Evolutionary conservation across 2,113 vertebrate species (phyloP), one percentile per base, ranked within the genome.

Genomic region (Rhabdornis inornatus): DNA sequence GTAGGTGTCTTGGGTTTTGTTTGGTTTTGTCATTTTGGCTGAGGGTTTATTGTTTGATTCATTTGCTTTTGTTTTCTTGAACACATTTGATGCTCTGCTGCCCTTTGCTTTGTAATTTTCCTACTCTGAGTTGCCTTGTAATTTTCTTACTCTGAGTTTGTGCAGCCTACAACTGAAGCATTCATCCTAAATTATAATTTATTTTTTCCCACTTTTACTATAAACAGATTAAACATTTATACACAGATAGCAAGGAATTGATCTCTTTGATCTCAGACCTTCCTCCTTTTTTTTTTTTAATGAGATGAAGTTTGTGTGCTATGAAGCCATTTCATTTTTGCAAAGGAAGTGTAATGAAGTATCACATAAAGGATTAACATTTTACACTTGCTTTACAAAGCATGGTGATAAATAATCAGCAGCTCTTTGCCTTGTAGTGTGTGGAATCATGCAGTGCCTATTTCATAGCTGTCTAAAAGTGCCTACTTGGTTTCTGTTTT

Each of bases 211-310:
- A 8, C 11, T 76, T 78, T 72, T 61, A 11, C n/a, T 70, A 45
- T 31, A 84, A 94, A 74, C 69, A 87, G 19, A 70, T 93, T 53
- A 93, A 89, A 84, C 47, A 93, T 84, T 94, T 87, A 78, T 74
- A 70, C 23, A 71, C 7, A 81, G 44, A 74, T 24, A 63, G 33
- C 4, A 17, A 94, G 45, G 18, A 81, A 70, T 65, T 30, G 5
- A 50, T 81, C 9, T 8, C 16, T 83, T 77, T 25, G 13, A 81
- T 81, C 24, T 77, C 65, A 66, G 13, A n/a, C 52, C 3, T 50
- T 60, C 3, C 4, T 52, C 15, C 14, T n/a, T 40, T 49, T 47
- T 40, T 49, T 47, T 69, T 59, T 71, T 66, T 76, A 33, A 65
- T 37, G 13, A 35, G 13, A 12, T 52, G 23, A 81, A 25, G 10